phyloP scores from a whole-genome alignment of 2,888 invertebrate species.

The Limnephilus marmoratus region DNA sequence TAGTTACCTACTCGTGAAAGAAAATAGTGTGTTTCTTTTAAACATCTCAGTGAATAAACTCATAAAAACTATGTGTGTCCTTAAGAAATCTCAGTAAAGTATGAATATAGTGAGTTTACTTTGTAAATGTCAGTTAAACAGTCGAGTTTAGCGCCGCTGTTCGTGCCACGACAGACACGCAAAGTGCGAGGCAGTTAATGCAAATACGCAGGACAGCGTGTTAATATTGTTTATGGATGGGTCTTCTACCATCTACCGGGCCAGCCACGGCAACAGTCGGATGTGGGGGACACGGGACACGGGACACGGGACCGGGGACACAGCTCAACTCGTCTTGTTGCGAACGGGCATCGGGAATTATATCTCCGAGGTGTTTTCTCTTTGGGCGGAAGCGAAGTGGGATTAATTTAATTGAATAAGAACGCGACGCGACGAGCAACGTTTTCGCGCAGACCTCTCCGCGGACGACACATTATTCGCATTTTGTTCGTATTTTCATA shows the following conservation, averaged over 20 bases:
- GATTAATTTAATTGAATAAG: conserved; percentile 36
- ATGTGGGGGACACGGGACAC: neutral
- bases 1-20: too few species aligned
- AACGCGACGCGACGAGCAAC: neutral
- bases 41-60: too few species aligned
- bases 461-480: neutral
- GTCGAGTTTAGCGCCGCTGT: neutral
- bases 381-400: conserved; percentile 32
- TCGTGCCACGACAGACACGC: neutral
- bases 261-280: neutral
- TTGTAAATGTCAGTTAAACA: neutral
- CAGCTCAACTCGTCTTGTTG: neutral
- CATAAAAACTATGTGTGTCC: too few species aligned
- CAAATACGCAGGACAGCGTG: conserved; percentile 56
- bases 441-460: neutral
- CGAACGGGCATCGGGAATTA: neutral
- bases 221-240: conserved; percentile 54
- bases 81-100: too few species aligned
- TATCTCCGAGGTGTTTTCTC: conserved; percentile 26
- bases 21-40: too few species aligned
- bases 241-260: conserved; percentile 10
- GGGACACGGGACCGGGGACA: neutral
- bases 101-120: neutral
- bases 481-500: too few species aligned
- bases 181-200: conserved; percentile 55